phyloP scores from a whole-genome alignment of 2,113 vertebrate genomes.

The Parus major region DNA sequence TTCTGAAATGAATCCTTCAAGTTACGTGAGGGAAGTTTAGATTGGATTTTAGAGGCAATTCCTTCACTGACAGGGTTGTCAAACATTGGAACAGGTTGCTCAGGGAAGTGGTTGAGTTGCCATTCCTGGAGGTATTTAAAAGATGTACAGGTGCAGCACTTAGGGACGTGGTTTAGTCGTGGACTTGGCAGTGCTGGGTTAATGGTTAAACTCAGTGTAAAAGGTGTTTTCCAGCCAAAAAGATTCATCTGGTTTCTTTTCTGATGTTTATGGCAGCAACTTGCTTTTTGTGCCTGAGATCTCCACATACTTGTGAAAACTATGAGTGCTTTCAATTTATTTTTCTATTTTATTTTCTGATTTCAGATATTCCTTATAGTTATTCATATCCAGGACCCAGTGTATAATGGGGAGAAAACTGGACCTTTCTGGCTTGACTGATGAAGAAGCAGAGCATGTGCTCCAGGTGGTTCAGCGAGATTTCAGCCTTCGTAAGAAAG shows the following conservation, averaged over 20 bases:
- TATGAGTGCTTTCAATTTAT: background rate
- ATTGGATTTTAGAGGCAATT: background rate
- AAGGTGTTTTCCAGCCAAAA: background rate
- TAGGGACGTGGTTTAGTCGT: too few species aligned
- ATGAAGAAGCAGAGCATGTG: conserved; percentile 92
- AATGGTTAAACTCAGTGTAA: background rate
- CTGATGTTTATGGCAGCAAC: background rate
- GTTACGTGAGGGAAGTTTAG: background rate
- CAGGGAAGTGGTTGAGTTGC: background rate
- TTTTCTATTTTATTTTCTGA: background rate
- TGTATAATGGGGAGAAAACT: conserved; percentile 92
- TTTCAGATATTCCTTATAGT: conserved; percentile 51
- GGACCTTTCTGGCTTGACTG: conserved; percentile 92
- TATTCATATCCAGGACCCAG: background rate
- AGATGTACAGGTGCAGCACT: background rate
- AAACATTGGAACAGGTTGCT: background rate
- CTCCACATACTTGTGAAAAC: background rate
- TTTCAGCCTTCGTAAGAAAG: conserved; percentile 93
- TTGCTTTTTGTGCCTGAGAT: background rate
- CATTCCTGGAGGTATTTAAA: background rate
- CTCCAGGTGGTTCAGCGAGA: conserved; percentile 94
- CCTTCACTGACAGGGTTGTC: background rate
- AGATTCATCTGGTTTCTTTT: background rate
- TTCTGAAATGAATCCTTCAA: background rate
- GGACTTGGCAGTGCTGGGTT: background rate